Evolutionary conservation across 2,113 vertebrate genomes (phyloP), one percentile per base, ranked within the genome.

Genomic region (Globicephala melas): DNA sequence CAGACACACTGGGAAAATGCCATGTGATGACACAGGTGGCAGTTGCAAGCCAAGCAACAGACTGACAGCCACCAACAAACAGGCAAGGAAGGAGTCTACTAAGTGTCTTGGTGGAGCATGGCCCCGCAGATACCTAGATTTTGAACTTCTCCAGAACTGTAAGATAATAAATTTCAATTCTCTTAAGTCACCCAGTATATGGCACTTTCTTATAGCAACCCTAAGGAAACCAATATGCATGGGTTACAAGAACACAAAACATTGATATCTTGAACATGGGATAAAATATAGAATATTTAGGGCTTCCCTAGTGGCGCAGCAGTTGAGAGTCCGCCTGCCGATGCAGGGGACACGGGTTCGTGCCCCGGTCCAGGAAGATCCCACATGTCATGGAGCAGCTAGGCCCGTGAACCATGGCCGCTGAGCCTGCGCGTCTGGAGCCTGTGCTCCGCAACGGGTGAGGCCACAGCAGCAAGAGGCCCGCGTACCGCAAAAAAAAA

Each of bases 401-500:
- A 7, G 41, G 41, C 41, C 41, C 6, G 41, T 41, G 41, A 41
- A 7, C 41, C 41, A 41, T 41, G 41, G 41, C 41, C 41, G 41
- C 41, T 41, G 41, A 7, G 6, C 41, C 41, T 41, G 41, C 41
- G 6, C 6, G 6, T 41, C 41, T 7, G 0, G 41, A 41, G 41
- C 6, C 6, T 41, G 41, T 41, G 41, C 41, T 41, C 41, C 6
- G 1, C 41, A 1, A 6, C 6, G 6, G 1, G 41, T 1, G 41
- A 41, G 41, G 41, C 41, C 41, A 6, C 41, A 41, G 1, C 41
- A 41, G 41, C 1, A 1, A 41, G 41, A 41, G 6, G 7, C 6
- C 41, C 41, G 1, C 41, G 41, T 41, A 41, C 41, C 41, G 41
- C 6, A 6, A 41, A 41, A 41, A 41, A 41, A 41, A 41, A 38